Evolutionary conservation across 2,113 vertebrate genomes (phyloP).

Genomic region (Gambusia holbrooki): DNA sequence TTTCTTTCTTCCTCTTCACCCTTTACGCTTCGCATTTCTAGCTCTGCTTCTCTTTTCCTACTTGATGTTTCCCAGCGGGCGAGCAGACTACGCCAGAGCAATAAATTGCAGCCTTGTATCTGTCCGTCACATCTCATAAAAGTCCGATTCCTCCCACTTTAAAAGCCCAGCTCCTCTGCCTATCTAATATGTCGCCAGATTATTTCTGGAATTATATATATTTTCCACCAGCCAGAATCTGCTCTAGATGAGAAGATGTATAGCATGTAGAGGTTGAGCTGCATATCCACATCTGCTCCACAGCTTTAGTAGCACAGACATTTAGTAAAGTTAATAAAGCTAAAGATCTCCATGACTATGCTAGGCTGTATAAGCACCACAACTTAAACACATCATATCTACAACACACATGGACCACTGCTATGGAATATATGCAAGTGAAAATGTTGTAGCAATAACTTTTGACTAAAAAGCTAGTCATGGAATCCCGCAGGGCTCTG

Average conservation of each 20-base stretch:
- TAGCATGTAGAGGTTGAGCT: conserved; percentile 48
- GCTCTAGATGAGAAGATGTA: conserved; percentile 41
- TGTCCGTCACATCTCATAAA: conserved; percentile 68
- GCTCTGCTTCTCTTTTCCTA: conserved; percentile 26
- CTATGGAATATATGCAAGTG: background rate
- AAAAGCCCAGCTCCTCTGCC: conserved; percentile 24
- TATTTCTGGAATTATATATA: conserved; percentile 35
- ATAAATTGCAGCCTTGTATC: conserved; percentile 58
- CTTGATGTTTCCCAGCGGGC: conserved; percentile 54
- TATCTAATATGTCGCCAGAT: conserved; percentile 60
- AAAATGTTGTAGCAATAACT: background rate
- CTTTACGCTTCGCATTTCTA: conserved; percentile 11
- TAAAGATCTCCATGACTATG: background rate
- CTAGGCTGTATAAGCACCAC: background rate
- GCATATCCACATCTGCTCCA: background rate
- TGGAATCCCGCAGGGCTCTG: too few species aligned
- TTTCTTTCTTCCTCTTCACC: conserved; percentile 9
- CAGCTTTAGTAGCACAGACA: background rate
- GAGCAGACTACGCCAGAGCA: conserved; percentile 17
- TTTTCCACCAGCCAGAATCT: conserved; percentile 36
- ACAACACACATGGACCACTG: background rate
- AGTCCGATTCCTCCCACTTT: conserved; percentile 34
- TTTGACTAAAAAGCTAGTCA: background rate
- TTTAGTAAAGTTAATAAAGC: background rate
- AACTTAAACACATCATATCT: background rate